Evolutionary conservation across 2,888 invertebrate species (phyloP).

Genomic region (Cenopis cana): DNA sequence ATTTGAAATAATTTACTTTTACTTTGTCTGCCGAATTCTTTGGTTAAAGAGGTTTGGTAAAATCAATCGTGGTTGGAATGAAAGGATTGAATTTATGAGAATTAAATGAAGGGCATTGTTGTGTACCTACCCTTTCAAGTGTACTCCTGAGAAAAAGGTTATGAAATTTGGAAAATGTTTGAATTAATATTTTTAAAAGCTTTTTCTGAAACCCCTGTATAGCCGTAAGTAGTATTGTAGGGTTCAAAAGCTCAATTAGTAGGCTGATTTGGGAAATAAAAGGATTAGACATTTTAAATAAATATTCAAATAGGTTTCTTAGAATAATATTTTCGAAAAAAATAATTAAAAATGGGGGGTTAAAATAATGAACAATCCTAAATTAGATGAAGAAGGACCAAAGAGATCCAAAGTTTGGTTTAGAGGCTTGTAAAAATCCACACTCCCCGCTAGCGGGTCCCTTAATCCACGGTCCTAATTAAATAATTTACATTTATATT

Average conservation of each 20-base stretch:
- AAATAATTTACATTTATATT: conserved; percentile 45
- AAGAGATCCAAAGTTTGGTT: conserved; percentile 7
- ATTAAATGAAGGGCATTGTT: conserved; percentile 10
- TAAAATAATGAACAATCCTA: too few relatives aligned
- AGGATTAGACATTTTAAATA: too few relatives aligned
- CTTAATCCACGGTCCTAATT: conserved; percentile 36
- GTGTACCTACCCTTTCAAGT: not conserved
- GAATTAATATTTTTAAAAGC: too few relatives aligned
- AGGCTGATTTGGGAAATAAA: too few relatives aligned
- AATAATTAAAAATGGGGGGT: too few relatives aligned
- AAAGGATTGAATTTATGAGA: conserved; percentile 18
- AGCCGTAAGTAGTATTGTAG: too few relatives aligned
- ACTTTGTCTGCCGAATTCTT: not conserved
- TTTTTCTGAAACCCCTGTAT: too few relatives aligned
- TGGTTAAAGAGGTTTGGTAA: too few relatives aligned
- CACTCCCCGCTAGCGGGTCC: not conserved
- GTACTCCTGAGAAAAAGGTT: not conserved
- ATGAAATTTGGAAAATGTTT: not conserved
- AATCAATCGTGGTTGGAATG: not conserved
- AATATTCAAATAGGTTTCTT: too few relatives aligned
- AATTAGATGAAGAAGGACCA: conserved; percentile 12
- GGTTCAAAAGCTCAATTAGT: too few relatives aligned
- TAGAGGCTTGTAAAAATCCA: conserved; percentile 25
- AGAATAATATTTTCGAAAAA: too few relatives aligned
- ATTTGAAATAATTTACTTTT: not conserved